Conservation (phyloP, 2,797 vertebrate genomes). For the Centroberyx gerrardi region DNA sequence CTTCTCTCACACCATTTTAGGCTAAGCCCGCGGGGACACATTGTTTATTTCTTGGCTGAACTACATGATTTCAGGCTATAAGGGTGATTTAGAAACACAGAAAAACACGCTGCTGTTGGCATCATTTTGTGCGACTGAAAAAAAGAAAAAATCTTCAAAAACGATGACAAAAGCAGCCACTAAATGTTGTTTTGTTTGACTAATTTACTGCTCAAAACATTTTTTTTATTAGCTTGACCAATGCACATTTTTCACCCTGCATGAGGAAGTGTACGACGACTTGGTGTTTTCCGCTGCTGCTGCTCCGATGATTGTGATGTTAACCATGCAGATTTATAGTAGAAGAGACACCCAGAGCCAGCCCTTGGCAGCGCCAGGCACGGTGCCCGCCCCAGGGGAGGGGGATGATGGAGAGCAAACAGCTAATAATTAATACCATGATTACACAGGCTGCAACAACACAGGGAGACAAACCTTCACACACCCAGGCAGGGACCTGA, state of each 20-base stretch:
- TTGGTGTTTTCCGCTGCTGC: constrained; percentile 28
- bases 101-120: constrained; percentile 6
- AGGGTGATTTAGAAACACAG: constrained; percentile 28
- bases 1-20: constrained; percentile 80
- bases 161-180: background rate
- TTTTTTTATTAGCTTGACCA: background rate
- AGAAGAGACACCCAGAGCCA: constrained; percentile 77
- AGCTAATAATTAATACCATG: constrained; percentile 89
- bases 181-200: background rate
- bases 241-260: constrained; percentile 4
- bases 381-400: constrained; percentile 79
- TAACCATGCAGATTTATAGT: constrained; percentile 81
- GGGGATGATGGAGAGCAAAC: constrained; percentile 87
- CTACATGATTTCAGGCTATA: constrained; percentile 57
- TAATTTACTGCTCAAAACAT: background rate
- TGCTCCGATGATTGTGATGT: constrained; percentile 64
- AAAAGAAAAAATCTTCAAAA: constrained; percentile 8
- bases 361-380: constrained; percentile 77
- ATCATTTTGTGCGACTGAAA: constrained; percentile 23
- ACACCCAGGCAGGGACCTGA: constrained; percentile 80
- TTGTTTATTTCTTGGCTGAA: constrained; percentile 74
- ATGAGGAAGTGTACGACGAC: constrained; percentile 18
- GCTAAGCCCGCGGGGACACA: constrained; percentile 72
- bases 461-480: constrained; percentile 82
- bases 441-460: constrained; percentile 86